These are phyloP conservation scores for Periparus ater DNA, from an alignment of 2,797 vertebrate genomes.

Conservation along the genomic window DNA sequence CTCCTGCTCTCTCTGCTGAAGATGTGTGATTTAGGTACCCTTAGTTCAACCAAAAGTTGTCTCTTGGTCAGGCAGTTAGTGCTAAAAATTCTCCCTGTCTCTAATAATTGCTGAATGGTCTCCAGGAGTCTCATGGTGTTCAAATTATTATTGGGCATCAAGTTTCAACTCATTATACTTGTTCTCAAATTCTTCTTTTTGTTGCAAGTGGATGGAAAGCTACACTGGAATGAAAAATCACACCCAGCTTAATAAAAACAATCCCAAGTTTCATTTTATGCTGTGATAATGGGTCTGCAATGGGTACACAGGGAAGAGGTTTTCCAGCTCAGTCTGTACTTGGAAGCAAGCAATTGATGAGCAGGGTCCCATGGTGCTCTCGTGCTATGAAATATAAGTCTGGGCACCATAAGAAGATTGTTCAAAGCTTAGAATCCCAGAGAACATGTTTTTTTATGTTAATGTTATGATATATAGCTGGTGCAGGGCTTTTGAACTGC, in stretches of 20 bases:
- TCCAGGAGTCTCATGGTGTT: not conserved
- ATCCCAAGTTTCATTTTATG: not conserved
- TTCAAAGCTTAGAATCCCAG: constrained; percentile 33
- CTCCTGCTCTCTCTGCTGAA: not conserved
- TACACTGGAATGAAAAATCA: constrained; percentile 9
- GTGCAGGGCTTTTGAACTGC: constrained; percentile 39
- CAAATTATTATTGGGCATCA: not conserved
- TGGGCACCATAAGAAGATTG: constrained; percentile 17
- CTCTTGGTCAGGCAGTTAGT: not conserved
- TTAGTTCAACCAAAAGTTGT: not conserved
- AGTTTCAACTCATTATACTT: not conserved
- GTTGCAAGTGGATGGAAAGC: not conserved
- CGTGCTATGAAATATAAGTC: not conserved
- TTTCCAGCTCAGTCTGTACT: constrained; percentile 14
- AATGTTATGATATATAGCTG: constrained; percentile 31
- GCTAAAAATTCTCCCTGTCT: not conserved
- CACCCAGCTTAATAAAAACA: constrained; percentile 19
- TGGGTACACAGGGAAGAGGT: constrained; percentile 16
- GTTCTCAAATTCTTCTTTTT: not conserved
- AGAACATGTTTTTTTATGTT: not conserved
- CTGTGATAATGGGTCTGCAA: not conserved
- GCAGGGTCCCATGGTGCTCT: not conserved
- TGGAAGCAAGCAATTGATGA: not conserved
- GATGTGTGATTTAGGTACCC: not conserved
- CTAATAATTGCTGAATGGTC: not conserved